Percentiles rank a stretch among this genome's conserved stretches.
phyloP scores from a whole-genome alignment of 1,140 invertebrate genomes.

The Coenobita brevimanus region DNA sequence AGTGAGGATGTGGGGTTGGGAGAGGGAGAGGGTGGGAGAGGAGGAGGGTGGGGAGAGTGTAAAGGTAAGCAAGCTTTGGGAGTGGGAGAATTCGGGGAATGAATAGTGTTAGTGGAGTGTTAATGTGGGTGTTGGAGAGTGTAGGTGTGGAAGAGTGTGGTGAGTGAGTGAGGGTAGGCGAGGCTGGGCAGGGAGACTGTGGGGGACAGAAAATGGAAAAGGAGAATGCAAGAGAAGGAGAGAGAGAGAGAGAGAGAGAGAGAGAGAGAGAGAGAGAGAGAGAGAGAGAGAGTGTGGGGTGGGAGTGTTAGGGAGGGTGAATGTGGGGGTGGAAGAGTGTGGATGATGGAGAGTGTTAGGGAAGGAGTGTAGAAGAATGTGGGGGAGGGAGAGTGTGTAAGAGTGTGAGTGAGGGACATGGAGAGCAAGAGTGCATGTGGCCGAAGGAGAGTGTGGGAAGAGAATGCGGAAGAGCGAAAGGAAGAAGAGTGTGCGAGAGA shows the following conservation, averaged over 20 bases:
- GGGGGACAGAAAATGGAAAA: not conserved
- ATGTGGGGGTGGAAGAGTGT: not conserved
- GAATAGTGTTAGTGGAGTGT: too few relatives aligned
- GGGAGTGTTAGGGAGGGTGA: not conserved
- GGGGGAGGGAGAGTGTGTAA: not conserved
- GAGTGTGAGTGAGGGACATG: not conserved
- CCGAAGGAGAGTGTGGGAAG: not conserved
- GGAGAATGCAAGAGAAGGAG: not conserved
- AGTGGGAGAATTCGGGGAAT: too few relatives aligned
- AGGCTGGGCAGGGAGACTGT: too few relatives aligned
- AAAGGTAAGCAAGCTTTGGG: too few relatives aligned
- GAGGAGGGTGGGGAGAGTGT: too few relatives aligned
- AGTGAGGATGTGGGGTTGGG: too few relatives aligned
- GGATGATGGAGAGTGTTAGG: not conserved
- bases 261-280: not conserved
- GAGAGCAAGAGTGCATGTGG: not conserved
- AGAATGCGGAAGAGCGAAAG: not conserved
- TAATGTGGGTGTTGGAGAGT: too few relatives aligned
- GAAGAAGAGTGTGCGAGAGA: not conserved
- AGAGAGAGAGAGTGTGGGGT: not conserved
- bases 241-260: not conserved
- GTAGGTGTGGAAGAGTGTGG: too few relatives aligned
- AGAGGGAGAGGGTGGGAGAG: too few relatives aligned
- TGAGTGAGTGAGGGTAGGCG: too few relatives aligned
- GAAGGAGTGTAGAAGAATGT: not conserved